A percentile compares a stretch with the other conserved stretches of the same genome.
These are phyloP conservation scores for Desmodus rotundus DNA, from an alignment of 2,113 vertebrate species.

Conservation along the genomic window DNA sequence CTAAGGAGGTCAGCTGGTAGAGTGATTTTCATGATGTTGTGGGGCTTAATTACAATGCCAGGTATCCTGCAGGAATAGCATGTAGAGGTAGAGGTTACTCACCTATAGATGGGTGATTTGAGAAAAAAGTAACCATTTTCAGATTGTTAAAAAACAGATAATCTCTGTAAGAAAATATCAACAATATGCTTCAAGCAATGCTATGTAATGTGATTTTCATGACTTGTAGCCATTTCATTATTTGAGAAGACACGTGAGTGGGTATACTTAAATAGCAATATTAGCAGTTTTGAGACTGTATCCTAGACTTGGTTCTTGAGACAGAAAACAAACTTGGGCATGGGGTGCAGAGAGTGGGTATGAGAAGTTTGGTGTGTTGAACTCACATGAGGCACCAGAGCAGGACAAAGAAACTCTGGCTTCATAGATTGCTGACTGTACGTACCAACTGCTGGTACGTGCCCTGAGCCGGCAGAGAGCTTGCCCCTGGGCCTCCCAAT, in stretches of 20 bases:
- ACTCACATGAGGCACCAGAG: background rate
- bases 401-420: background rate
- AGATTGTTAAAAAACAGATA: background rate
- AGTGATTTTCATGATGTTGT: fast-evolving
- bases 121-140: background rate
- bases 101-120: background rate
- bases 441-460: background rate
- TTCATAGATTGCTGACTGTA: background rate
- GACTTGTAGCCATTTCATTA: background rate
- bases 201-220: background rate
- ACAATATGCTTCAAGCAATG: background rate
- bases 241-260: background rate
- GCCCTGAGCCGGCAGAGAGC: background rate
- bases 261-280: background rate
- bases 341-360: fast-evolving
- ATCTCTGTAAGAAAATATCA: background rate
- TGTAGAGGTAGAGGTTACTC: background rate
- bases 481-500: background rate
- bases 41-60: background rate
- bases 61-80: fast-evolving
- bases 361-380: background rate
- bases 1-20: background rate
- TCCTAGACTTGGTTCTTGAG: background rate
- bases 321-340: background rate
- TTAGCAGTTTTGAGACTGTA: background rate